Conservation (phyloP, 2,113 vertebrate genomes). For the Thalassoma bifasciatum region DNA sequence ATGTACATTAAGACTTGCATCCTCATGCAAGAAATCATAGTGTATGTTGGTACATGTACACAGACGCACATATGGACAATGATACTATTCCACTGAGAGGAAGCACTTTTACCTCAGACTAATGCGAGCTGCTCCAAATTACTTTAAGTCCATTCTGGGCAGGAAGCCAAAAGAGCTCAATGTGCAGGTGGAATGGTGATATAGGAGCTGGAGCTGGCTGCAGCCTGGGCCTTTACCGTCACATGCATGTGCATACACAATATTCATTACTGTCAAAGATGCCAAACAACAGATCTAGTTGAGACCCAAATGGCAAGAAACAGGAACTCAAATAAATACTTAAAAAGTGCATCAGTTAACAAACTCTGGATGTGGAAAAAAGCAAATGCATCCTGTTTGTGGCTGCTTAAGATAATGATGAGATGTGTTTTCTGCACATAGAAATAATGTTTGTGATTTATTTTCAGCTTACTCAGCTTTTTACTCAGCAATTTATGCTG, state of each 20-base stretch:
- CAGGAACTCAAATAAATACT: not conserved
- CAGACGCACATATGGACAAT: not conserved
- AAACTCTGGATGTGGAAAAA: not conserved
- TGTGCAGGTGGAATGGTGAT: slow-evolving; percentile 39
- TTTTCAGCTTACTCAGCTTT: slow-evolving; percentile 34
- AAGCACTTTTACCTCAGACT: slow-evolving; percentile 52
- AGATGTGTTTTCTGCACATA: slow-evolving; percentile 26
- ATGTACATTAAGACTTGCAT: slow-evolving; percentile 24
- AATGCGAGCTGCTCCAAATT: slow-evolving; percentile 64
- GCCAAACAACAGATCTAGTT: not conserved
- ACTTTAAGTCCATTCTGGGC: slow-evolving; percentile 57
- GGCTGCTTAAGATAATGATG: slow-evolving; percentile 12
- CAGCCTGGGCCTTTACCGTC: slow-evolving; percentile 3
- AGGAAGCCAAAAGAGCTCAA: slow-evolving; percentile 44
- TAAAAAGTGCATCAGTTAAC: not conserved
- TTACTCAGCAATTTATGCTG: slow-evolving; percentile 44
- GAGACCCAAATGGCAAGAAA: not conserved
- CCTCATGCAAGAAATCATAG: slow-evolving; percentile 1
- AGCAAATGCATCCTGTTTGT: not conserved
- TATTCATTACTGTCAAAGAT: not conserved
- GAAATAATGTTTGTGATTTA: slow-evolving; percentile 31
- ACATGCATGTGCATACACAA: not conserved
- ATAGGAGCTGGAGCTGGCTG: slow-evolving; percentile 26
- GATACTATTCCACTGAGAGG: slow-evolving; percentile 45
- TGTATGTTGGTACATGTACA: slow-evolving; percentile 23